Base-by-base conservation (phyloP, 53 echinoderm and acorn worm genomes). In the Hippasteria phrygiana region DNA sequence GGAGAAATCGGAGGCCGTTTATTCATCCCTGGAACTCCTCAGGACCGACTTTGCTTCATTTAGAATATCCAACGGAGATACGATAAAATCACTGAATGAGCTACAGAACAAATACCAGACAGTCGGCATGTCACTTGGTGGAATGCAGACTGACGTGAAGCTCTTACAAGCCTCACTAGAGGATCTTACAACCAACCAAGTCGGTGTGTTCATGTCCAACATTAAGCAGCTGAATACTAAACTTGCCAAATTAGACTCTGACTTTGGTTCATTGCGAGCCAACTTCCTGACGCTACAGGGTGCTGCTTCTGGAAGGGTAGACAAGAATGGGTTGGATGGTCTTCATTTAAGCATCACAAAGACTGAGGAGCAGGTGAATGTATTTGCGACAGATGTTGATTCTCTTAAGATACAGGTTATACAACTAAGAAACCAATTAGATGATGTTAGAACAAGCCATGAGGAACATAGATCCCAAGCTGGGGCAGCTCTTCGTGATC, bases 241-340 rank as follows among this genome's bases (percentile, higher is more conserved):
- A 87, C 74, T 93, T 41, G 70, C 81, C 71, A 67, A 87, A 35
- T 80, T 93, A 26, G 93, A 90, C 26, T 72, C 87, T 20, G 88
- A 90, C 72, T 62, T 80, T 31, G 78, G 88, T 28, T 84, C 90
- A 29, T 67, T 93, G 29, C 90, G 77, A 55, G 82, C 74, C 22
- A 88, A 71, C 37, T 45, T 90, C 28, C 81, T 74, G 18, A 74
- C 81, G 22, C 35, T 88, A 17, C 93, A 90, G 80, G 89, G 46
- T 70, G 27, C 64, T 36, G 37, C 78, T 2, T 26, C 71, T 11
- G 80, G 55, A 40, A 79, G 9, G 71, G 89, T 54, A 39, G 79
- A 78, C 13, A 48, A 50, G 31, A 79, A 17, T 35, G 39, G 78
- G 34, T 22, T 71, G 14, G 78, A 69, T 27, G 34, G 48, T 37